Evolutionary conservation across 2,888 invertebrate genomes (phyloP).

Genomic region (Eupelmus urozonus): DNA sequence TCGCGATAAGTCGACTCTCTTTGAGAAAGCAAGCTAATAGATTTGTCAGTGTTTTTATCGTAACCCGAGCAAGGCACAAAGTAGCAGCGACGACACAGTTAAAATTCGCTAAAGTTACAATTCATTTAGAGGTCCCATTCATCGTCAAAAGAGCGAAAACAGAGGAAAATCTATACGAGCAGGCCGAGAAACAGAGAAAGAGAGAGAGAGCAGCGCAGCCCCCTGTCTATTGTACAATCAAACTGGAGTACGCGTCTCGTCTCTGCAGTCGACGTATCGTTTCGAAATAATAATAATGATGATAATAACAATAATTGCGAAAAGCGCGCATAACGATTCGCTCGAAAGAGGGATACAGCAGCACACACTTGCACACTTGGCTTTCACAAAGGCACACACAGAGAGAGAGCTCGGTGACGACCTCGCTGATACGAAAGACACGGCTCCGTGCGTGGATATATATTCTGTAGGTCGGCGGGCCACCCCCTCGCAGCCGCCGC

Average conservation of each 20-base stretch:
- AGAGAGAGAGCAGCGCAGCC: background rate
- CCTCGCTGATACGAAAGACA: slow-evolving; percentile 60
- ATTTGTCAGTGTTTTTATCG: background rate
- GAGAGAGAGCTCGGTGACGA: too few species aligned
- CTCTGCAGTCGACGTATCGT: slow-evolving; percentile 54
- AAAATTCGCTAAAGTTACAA: slow-evolving; percentile 22
- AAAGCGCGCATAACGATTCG: slow-evolving; percentile 52
- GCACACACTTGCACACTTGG: slow-evolving; percentile 44
- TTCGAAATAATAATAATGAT: slow-evolving; percentile 56
- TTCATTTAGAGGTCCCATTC: slow-evolving; percentile 32
- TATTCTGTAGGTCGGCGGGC: slow-evolving; percentile 51
- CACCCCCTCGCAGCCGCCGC: slow-evolving; percentile 22
- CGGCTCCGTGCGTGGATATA: slow-evolving; percentile 26
- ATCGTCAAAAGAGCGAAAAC: slow-evolving; percentile 32
- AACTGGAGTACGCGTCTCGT: slow-evolving; percentile 46
- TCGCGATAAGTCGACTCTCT: too few species aligned
- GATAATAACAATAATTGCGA: slow-evolving; percentile 56
- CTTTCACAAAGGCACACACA: slow-evolving; percentile 61
- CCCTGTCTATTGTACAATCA: slow-evolving; percentile 50
- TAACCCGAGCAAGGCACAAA: background rate
- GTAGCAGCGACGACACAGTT: background rate
- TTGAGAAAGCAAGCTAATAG: too few species aligned
- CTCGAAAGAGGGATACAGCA: slow-evolving; percentile 32
- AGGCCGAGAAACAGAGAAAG: too few species aligned
- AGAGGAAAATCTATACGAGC: slow-evolving; percentile 48